These are phyloP conservation scores for Parauchenoglanis ngamensis DNA, from an alignment of 2,797 vertebrate genomes.

Conservation along the genomic window DNA sequence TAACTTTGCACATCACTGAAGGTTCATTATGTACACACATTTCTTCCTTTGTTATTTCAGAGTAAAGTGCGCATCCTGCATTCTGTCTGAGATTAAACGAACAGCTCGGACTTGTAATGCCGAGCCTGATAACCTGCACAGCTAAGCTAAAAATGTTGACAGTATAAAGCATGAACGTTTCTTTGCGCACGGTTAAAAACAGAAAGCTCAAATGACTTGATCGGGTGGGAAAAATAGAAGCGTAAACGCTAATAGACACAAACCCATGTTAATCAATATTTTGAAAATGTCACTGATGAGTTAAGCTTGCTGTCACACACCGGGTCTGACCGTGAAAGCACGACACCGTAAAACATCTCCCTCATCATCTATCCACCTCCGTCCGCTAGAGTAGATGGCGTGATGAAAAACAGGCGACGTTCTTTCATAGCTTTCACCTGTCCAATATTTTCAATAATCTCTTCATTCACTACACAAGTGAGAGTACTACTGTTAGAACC, in stretches of 20 bases:
- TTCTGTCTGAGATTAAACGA: neutral
- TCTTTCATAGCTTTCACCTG: neutral
- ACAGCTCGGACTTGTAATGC: neutral
- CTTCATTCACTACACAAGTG: neutral
- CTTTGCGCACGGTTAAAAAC: too few relatives aligned
- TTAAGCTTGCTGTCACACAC: neutral
- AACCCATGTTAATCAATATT: neutral
- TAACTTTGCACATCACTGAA: slow-evolving; percentile 6
- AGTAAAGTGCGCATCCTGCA: neutral
- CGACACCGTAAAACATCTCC: neutral
- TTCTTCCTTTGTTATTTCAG: neutral
- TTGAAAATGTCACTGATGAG: neutral
- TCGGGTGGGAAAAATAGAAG: too few relatives aligned
- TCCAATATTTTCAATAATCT: too few relatives aligned
- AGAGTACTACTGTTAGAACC: neutral
- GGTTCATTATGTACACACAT: slow-evolving; percentile 1
- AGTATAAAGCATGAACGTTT: too few relatives aligned
- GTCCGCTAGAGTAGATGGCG: neutral
- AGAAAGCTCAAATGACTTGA: neutral
- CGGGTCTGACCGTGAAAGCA: neutral
- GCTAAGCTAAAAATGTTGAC: neutral
- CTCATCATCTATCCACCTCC: neutral
- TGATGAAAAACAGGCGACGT: neutral
- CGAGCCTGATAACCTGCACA: neutral
- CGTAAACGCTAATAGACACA: neutral